Percentiles rank a stretch among this genome's conserved stretches.
These are phyloP conservation scores for Panthera leo DNA, from an alignment of 2,113 vertebrate genomes.

Conservation along the genomic window DNA sequence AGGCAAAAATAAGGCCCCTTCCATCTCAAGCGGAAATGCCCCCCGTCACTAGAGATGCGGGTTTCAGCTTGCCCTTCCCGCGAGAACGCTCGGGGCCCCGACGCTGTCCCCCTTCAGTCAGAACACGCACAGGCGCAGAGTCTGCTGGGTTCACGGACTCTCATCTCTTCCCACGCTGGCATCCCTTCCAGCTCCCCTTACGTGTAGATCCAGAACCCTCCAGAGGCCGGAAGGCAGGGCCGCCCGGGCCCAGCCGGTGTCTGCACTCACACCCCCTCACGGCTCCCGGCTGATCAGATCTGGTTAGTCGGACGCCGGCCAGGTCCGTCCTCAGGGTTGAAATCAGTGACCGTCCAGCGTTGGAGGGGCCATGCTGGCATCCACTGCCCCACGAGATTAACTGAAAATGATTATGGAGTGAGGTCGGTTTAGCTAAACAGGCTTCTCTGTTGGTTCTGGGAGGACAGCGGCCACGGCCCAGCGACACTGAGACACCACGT, in stretches of 20 bases:
- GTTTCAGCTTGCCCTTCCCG: background rate
- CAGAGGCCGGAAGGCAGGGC: background rate
- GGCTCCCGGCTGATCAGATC: background rate
- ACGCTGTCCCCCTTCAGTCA: rapidly evolving
- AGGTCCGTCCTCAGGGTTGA: background rate
- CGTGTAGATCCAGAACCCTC: background rate
- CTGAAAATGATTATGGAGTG: rapidly evolving
- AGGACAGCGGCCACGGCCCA: rapidly evolving
- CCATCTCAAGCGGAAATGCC: background rate
- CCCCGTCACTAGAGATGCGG: background rate
- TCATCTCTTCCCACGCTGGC: background rate
- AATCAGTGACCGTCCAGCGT: rapidly evolving
- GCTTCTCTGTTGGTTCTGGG: too few species aligned
- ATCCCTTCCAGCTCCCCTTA: background rate
- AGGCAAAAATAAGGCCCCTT: background rate
- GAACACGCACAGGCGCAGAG: rapidly evolving
- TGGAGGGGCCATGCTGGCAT: rapidly evolving
- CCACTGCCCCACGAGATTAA: rapidly evolving
- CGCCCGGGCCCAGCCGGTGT: rapidly evolving
- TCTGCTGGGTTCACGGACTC: rapidly evolving
- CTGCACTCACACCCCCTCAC: background rate
- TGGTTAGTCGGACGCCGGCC: background rate
- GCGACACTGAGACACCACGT: rapidly evolving
- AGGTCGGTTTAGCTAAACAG: rapidly evolving
- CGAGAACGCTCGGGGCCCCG: background rate